Evolutionary conservation across 2,888 invertebrate genomes (phyloP).

Genomic region (Limnephilus auricula): DNA sequence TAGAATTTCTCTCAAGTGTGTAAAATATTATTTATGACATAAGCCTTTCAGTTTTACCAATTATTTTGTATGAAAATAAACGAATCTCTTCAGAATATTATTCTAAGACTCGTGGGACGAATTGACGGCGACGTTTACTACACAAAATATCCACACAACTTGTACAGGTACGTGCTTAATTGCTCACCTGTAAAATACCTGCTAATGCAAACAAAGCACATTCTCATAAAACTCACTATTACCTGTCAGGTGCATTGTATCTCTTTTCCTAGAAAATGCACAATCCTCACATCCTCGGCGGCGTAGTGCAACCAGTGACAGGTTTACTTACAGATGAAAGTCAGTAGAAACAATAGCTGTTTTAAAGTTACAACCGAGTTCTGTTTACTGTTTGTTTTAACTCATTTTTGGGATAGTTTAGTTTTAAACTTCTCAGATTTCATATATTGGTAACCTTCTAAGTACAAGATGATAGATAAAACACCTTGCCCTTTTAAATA

Average conservation of each 20-base stretch:
- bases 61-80: not conserved
- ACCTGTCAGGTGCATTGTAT: conserved; percentile 18
- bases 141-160: not conserved
- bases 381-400: not conserved
- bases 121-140: not conserved
- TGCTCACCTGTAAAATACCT: conserved; percentile 5
- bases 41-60: not conserved
- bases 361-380: not conserved
- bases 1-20: not conserved
- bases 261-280: conserved; percentile 11
- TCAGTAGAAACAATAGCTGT: not conserved
- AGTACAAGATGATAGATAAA: not conserved
- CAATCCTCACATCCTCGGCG: not conserved
- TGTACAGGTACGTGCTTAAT: conserved; percentile 10
- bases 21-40: conserved; percentile 2
- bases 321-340: not conserved
- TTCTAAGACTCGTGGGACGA: not conserved
- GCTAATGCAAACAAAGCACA: not conserved
- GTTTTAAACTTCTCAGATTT: not conserved
- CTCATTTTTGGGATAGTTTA: not conserved
- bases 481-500: not conserved
- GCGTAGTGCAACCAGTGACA: not conserved
- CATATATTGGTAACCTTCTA: not conserved
- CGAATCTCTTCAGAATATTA: not conserved
- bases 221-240: not conserved